phyloP scores from a whole-genome alignment of 1,140 invertebrate species.

The Mercenaria mercenaria region DNA sequence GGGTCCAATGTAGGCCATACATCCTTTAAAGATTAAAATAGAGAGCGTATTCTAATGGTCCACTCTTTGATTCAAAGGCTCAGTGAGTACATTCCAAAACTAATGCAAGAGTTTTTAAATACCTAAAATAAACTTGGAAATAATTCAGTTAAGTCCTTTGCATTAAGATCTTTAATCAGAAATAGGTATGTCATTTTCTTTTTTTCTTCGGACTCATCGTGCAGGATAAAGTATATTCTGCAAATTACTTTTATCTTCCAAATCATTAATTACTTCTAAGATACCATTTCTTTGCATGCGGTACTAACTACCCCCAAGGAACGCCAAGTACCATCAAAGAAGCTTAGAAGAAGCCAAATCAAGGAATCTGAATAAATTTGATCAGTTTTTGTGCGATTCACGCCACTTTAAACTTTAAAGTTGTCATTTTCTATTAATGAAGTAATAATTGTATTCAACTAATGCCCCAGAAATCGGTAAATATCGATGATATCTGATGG shows the following conservation, averaged over 20 bases:
- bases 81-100: no score
- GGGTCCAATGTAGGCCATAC: no score
- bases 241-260: neutral
- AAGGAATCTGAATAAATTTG: constrained; percentile 32
- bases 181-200: neutral
- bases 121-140: no score
- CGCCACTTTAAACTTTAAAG: constrained; percentile 40
- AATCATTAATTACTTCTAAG: neutral
- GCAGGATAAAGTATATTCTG: no score
- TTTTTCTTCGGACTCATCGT: no score
- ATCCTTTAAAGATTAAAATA: no score
- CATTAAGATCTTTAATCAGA: no score
- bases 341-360: neutral
- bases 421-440: constrained; percentile 54
- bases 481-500: constrained; percentile 58
- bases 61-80: no score
- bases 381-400: constrained; percentile 3
- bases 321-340: constrained; percentile 25
- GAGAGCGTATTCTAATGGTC: no score
- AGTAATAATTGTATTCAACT: constrained; percentile 59
- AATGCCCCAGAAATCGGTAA: constrained; percentile 48
- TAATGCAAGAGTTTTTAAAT: no score
- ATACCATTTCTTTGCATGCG: neutral
- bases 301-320: neutral
- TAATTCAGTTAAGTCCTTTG: no score